Base-by-base conservation (phyloP, 2,888 invertebrate genomes). In the Agriopis leucophaearia region DNA sequence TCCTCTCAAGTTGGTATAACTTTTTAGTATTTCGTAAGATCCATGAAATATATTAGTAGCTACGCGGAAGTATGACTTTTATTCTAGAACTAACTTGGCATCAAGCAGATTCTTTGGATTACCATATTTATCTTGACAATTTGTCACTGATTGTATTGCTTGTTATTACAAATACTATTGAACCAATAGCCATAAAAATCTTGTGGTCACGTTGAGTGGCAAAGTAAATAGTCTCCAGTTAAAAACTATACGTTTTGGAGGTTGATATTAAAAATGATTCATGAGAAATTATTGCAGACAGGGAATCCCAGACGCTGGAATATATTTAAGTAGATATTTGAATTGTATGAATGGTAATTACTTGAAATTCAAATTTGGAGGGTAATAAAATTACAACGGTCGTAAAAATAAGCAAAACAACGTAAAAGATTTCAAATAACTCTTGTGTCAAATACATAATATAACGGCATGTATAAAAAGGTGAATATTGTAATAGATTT, bases 131-230 rank as follows among this genome's bases (percentile, higher is more conserved):
- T 38, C 38, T 58, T 51, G 50, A 45, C 48, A 51, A 56, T 44
- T 50, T 57, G 54, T 59, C 57, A 42, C 47, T 15, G 55, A 55
- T 55, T 47, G 45, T 58, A 58, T 50, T 48, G 40, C 40, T 40
- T 47, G 45, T 38, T 38, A 55, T 18, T 57, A 47, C 52, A 50
- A 61, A 52, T 45, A 61, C 15, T 58, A 36, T 38, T 42, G 47
- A 58, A 48, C 58, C 40, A 61, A 66, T 51, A 64, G 18, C 38
- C 55, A 59, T 68, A 60, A 68, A 68, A 64, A 44, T 44, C n/a
- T 55, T 55, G 66, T n/a, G 66, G 56, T 61, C 44, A 51, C 16
- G 45, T 18, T 18, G 44, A 55, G 55, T 27, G 1, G 2, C 18
- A 36, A 35, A 36, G 15, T 44, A 45, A 40, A 15, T 40, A 15